These are phyloP conservation scores for Speoplatyrhinus poulsoni DNA, from an alignment of 2,113 vertebrate species.

Conservation along the genomic window DNA sequence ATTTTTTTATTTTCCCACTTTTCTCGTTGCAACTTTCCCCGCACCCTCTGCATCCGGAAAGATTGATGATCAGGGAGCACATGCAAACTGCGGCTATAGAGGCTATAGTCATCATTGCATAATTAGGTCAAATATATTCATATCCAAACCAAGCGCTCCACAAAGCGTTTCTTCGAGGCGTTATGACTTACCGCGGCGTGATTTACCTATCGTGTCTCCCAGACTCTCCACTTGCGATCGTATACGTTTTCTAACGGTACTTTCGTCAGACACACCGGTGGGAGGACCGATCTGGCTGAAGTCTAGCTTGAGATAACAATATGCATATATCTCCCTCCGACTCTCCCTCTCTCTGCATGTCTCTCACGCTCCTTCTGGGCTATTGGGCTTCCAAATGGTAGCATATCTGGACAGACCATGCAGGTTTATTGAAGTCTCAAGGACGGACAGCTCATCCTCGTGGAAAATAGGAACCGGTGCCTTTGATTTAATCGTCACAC, in stretches of 20 bases:
- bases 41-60: conserved; percentile 28
- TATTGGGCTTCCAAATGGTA: not conserved
- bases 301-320: conserved; percentile 45
- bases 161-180: conserved; percentile 1
- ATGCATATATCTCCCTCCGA: conserved; percentile 15
- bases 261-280: conserved; percentile 65
- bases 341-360: conserved; percentile 1
- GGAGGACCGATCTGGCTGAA: conserved; percentile 62
- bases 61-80: conserved; percentile 33
- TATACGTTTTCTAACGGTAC: conserved; percentile 46
- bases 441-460: conserved; percentile 2
- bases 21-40: conserved; percentile 4
- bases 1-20: not conserved
- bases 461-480: conserved; percentile 26
- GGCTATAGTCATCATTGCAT: conserved; percentile 49
- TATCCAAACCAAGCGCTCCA: conserved; percentile 24
- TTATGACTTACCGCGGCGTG: conserved; percentile 58
- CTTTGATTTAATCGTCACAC: conserved; percentile 50
- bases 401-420: conserved; percentile 32
- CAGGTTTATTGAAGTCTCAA: not conserved
- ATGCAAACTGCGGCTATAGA: conserved; percentile 25
- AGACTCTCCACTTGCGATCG: conserved; percentile 48
- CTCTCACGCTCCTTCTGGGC: not conserved
- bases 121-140: conserved; percentile 61
- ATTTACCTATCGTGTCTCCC: conserved; percentile 35